Conservation (phyloP, 2,888 invertebrate genomes). For the Nesidiocoris tenuis region DNA sequence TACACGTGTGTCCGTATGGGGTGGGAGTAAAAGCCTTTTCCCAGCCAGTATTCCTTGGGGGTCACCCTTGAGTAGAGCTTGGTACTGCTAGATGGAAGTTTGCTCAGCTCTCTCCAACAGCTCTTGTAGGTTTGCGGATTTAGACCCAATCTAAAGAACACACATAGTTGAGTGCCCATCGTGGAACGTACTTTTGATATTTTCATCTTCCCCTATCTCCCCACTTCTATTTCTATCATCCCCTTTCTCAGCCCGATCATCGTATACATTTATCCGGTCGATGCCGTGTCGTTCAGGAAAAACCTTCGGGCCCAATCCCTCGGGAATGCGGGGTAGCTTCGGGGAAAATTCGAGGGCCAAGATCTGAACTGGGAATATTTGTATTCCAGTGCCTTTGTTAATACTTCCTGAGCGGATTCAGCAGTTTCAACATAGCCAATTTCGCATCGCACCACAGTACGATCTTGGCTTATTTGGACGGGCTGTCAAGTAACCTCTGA, state of each 20-base stretch:
- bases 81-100: background rate
- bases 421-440: too few relatives aligned
- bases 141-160: background rate
- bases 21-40: background rate
- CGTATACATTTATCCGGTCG: background rate
- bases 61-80: background rate
- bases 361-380: too few relatives aligned
- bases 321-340: too few relatives aligned
- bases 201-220: background rate
- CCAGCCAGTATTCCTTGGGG: background rate
- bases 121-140: background rate
- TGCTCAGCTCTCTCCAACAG: background rate
- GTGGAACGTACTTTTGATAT: background rate
- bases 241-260: background rate
- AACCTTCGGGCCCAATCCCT: background rate
- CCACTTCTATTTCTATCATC: too few relatives aligned
- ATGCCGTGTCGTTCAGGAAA: background rate
- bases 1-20: too few relatives aligned
- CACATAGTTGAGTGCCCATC: background rate
- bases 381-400: too few relatives aligned
- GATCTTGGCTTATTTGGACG: too few relatives aligned
- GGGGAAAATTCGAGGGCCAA: too few relatives aligned
- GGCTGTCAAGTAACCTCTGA: too few relatives aligned
- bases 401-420: too few relatives aligned
- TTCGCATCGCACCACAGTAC: too few relatives aligned